phyloP scores from a whole-genome alignment of 2,888 invertebrate genomes.

The Tenthredo livida region DNA sequence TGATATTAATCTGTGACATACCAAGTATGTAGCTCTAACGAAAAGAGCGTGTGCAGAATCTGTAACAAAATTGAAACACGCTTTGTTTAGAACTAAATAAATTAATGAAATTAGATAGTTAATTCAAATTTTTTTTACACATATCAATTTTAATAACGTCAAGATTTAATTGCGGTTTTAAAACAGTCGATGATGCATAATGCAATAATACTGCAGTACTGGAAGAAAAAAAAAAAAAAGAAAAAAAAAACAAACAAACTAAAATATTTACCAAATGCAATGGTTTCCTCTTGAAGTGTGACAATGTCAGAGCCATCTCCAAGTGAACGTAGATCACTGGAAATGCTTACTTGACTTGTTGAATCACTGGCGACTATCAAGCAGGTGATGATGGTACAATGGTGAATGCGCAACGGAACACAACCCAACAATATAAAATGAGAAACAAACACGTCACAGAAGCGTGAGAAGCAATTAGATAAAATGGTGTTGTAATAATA shows the following conservation, averaged over 20 bases:
- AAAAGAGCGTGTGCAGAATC: constrained; percentile 94
- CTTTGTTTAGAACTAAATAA: constrained; percentile 42
- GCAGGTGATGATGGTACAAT: constrained; percentile 72
- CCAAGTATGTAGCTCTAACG: constrained; percentile 94
- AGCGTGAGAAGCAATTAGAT: constrained; percentile 60
- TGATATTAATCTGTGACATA: constrained; percentile 96
- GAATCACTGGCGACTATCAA: constrained; percentile 77
- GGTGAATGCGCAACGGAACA: constrained; percentile 72
- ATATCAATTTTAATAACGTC: constrained; percentile 1
- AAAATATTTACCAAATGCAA: constrained; percentile 76
- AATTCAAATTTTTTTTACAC: background rate
- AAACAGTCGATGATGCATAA: constrained; percentile 17
- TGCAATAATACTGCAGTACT: constrained; percentile 54
- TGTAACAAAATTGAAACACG: constrained; percentile 74
- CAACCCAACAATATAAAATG: constrained; percentile 69
- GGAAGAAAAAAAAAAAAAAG: background rate
- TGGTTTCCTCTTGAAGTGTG: constrained; percentile 76
- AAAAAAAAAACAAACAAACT: constrained; percentile 53
- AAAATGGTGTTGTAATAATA: constrained; percentile 31
- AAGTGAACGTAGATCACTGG: constrained; percentile 77
- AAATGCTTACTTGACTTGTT: constrained; percentile 78
- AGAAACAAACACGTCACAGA: constrained; percentile 62
- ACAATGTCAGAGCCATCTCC: constrained; percentile 76
- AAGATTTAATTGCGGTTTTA: constrained; percentile 1
- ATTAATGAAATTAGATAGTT: background rate